Conservation (phyloP, 2,888 invertebrate species). For the Calephelis perditalis region DNA sequence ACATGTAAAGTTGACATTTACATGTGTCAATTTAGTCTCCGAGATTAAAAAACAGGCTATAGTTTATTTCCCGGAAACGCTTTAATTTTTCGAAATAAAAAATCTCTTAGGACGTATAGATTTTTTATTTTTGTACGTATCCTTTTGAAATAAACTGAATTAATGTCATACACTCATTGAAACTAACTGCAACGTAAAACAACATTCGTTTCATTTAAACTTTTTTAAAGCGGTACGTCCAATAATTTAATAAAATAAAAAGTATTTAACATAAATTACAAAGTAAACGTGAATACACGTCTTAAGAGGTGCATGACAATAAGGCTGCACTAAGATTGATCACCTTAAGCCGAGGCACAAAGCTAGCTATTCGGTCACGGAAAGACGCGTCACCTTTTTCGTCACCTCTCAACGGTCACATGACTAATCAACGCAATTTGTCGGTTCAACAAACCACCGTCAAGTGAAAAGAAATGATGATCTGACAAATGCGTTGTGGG, state of each 20-base stretch:
- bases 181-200: background rate
- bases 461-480: constrained; percentile 73
- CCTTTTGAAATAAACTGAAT: no score
- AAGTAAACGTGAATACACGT: constrained; percentile 17
- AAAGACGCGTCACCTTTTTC: constrained; percentile 72
- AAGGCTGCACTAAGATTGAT: constrained; percentile 59
- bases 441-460: constrained; percentile 63
- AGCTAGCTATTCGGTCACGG: constrained; percentile 43
- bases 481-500: constrained; percentile 74
- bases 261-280: constrained; percentile 8
- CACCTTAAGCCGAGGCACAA: constrained; percentile 54
- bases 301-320: constrained; percentile 45
- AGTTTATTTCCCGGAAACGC: no score
- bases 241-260: constrained; percentile 11
- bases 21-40: no score
- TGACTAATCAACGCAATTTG: constrained; percentile 75
- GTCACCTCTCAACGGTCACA: constrained; percentile 72
- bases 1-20: no score
- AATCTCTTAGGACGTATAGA: no score
- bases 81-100: no score
- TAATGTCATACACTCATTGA: constrained; percentile 6
- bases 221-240: background rate
- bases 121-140: no score
- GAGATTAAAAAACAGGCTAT: no score
- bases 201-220: background rate